These are phyloP conservation scores for Heterotis niloticus DNA, from an alignment of 2,113 vertebrate species.

Conservation along the genomic window DNA sequence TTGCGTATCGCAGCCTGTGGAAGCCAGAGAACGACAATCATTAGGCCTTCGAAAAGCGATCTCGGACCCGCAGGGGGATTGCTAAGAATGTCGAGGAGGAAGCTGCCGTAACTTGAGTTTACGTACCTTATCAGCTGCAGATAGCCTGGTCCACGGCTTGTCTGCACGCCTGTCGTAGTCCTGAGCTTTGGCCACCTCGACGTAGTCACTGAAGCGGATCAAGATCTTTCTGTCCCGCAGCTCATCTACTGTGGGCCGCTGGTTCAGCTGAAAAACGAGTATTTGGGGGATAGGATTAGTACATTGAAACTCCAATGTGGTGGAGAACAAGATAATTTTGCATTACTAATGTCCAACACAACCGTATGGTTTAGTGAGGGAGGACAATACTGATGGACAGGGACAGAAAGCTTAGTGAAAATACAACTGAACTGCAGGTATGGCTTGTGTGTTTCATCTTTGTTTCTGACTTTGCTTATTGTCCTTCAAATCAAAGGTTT, in stretches of 20 bases:
- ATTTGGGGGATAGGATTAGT: not conserved
- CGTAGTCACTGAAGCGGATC: constrained; percentile 96
- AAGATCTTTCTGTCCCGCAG: constrained; percentile 94
- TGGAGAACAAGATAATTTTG: not conserved
- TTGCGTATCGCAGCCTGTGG: constrained; percentile 92
- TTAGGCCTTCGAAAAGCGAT: constrained; percentile 17
- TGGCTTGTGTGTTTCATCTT: not conserved
- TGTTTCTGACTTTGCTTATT: not conserved
- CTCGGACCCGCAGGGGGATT: not conserved
- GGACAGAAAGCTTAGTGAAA: too few species aligned
- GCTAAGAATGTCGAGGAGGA: not conserved
- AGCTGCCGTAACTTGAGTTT: not conserved
- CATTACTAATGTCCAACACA: not conserved
- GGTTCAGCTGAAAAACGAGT: constrained; percentile 76
- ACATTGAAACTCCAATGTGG: not conserved
- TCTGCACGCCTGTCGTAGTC: constrained; percentile 94
- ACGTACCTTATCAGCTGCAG: constrained; percentile 89
- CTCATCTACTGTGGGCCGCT: constrained; percentile 94
- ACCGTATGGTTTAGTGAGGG: not conserved
- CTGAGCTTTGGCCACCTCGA: constrained; percentile 98
- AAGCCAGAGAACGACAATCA: constrained; percentile 24
- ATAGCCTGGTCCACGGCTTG: constrained; percentile 95
- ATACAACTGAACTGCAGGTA: not conserved
- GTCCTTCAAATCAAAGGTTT: not conserved
- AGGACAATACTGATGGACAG: constrained; percentile 7